Conservation (phyloP, 2,113 vertebrate species). For the Galbula dea region DNA sequence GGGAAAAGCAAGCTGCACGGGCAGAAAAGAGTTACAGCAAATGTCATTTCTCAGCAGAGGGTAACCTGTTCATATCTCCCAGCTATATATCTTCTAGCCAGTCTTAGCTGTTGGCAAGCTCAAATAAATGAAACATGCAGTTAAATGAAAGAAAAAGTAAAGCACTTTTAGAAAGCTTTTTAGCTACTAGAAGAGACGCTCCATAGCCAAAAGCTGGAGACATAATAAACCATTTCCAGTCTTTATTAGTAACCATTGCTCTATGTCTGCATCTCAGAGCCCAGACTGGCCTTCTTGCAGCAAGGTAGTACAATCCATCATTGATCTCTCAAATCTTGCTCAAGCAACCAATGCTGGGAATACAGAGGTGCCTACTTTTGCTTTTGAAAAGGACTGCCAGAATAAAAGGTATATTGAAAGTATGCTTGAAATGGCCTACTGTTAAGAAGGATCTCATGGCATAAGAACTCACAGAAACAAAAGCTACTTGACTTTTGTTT, state of each 20-base stretch:
- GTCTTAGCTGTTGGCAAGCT: not conserved
- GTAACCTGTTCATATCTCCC: not conserved
- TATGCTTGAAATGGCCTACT: not conserved
- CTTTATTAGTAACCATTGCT: not conserved
- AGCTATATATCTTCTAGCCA: not conserved
- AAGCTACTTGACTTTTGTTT: not conserved
- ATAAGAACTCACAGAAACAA: not conserved
- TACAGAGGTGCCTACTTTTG: not conserved
- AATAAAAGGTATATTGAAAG: not conserved
- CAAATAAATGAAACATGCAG: not conserved
- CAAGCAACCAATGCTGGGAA: not conserved
- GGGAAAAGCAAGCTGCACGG: not conserved
- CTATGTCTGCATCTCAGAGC: not conserved
- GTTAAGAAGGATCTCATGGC: not conserved
- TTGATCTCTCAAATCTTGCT: not conserved
- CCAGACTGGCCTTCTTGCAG: not conserved
- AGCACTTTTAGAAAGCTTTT: not conserved
- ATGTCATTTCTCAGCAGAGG: not conserved
- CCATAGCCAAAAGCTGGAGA: not conserved
- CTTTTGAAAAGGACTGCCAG: not conserved
- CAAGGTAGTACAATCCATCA: not conserved
- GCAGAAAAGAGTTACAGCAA: not conserved
- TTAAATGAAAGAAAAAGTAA: not conserved
- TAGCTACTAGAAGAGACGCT: not conserved
- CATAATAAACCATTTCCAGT: not conserved